Conservation (phyloP, 2,888 invertebrate species). For the Spodoptera picta region DNA sequence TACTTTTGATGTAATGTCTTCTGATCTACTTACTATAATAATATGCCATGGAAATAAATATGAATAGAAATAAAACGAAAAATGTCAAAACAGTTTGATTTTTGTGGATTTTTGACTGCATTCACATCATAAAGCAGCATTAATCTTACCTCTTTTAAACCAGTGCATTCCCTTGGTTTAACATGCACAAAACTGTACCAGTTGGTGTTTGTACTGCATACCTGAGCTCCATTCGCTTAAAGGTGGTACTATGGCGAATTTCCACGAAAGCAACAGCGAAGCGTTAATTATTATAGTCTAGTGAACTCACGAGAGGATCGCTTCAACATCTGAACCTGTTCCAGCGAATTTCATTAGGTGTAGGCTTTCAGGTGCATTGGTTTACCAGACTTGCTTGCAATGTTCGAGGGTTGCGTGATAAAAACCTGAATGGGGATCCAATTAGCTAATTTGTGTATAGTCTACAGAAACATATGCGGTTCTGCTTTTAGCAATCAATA, state of each 20-base stretch:
- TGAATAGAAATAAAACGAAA: too few species aligned
- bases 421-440: constrained; percentile 23
- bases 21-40: too few species aligned
- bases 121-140: too few species aligned
- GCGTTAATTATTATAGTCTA: constrained; percentile 85
- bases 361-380: constrained; percentile 41
- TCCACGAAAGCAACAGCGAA: constrained; percentile 63
- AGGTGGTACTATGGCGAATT: constrained; percentile 34
- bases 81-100: too few species aligned
- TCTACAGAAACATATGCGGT: not conserved
- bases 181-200: constrained; percentile 3
- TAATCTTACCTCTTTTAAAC: not conserved
- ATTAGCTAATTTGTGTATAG: constrained; percentile 26
- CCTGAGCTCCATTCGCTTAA: constrained; percentile 19
- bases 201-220: not conserved
- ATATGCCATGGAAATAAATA: too few species aligned
- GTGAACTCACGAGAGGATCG: constrained; percentile 74
- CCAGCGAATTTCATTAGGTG: constrained; percentile 51
- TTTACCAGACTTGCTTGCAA: constrained; percentile 22
- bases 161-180: constrained; percentile 4
- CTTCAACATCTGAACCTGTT: constrained; percentile 49
- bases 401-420: constrained; percentile 23
- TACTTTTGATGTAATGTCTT: too few species aligned
- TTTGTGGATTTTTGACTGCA: too few species aligned
- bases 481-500: constrained; percentile 3